Percentiles rank a stretch among this genome's conserved stretches.
Evolutionary conservation across 2,888 invertebrate genomes (phyloP).

Genomic region (Parasteatoda lunata): DNA sequence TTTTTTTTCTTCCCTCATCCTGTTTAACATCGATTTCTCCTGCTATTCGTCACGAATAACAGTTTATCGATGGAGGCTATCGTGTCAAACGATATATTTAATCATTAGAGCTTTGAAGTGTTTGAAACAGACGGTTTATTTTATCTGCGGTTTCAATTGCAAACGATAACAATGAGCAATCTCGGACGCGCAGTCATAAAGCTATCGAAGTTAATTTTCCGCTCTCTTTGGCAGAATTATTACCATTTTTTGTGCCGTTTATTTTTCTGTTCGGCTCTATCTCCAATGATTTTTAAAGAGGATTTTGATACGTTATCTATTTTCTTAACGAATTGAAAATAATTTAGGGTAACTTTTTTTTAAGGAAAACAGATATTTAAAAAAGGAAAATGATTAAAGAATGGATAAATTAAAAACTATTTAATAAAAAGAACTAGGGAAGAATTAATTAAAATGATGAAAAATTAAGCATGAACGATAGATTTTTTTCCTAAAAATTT

Average conservation of each 20-base stretch:
- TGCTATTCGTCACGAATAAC: slow-evolving; percentile 39
- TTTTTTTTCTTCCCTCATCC: slow-evolving; percentile 9
- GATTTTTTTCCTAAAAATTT: no score
- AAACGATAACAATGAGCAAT: slow-evolving; percentile 1
- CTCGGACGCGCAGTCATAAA: neutral
- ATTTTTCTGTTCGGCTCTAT: neutral
- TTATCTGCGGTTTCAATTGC: slow-evolving; percentile 2
- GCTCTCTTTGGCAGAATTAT: neutral
- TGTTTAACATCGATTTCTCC: slow-evolving; percentile 60
- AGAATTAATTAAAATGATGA: no score
- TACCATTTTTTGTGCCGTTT: neutral
- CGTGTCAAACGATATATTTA: slow-evolving; percentile 60
- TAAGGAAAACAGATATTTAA: no score
- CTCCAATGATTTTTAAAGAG: neutral
- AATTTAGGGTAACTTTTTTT: no score
- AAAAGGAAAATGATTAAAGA: no score
- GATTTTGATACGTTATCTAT: neutral
- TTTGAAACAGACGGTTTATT: slow-evolving; percentile 18
- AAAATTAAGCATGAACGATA: no score
- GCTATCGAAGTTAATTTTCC: slow-evolving; percentile 29
- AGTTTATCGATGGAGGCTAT: slow-evolving; percentile 48
- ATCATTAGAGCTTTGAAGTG: slow-evolving; percentile 32
- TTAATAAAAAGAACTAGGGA: no score
- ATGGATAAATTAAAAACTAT: no score
- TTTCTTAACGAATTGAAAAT: neutral